Conservation (phyloP, 2,888 invertebrate genomes). For the Drosophila pullipes region DNA sequence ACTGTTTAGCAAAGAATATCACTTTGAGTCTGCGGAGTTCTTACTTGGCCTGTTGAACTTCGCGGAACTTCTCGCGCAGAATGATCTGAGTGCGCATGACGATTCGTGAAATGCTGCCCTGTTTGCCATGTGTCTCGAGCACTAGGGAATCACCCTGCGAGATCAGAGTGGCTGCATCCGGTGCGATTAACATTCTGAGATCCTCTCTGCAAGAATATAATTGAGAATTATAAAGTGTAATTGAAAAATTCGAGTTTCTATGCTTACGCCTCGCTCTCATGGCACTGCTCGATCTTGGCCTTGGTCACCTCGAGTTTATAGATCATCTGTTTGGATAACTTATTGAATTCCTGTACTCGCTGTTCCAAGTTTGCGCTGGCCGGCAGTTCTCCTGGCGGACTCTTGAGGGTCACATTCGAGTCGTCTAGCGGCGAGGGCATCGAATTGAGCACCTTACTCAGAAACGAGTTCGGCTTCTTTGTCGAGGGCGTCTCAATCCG, state of each 20-base stretch:
- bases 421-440: constrained; percentile 80
- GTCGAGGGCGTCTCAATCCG: constrained; percentile 84
- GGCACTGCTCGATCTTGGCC: constrained; percentile 82
- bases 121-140: constrained; percentile 88
- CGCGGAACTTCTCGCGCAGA: constrained; percentile 84
- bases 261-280: constrained; percentile 82
- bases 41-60: constrained; percentile 85
- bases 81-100: constrained; percentile 85
- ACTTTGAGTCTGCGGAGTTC: rapidly evolving
- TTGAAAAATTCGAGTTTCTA: not conserved
- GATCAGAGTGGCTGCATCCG: constrained; percentile 91
- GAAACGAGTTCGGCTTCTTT: constrained; percentile 81
- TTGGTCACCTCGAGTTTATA: constrained; percentile 83
- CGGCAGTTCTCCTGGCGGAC: constrained; percentile 62
- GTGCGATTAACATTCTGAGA: constrained; percentile 87
- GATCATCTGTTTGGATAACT: constrained; percentile 84
- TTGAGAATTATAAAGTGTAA: not conserved
- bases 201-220: constrained; percentile 77
- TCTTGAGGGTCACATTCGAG: constrained; percentile 74
- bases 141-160: constrained; percentile 92
- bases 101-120: constrained; percentile 82
- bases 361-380: constrained; percentile 76
- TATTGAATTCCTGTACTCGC: constrained; percentile 84
- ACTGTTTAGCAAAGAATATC: not conserved
- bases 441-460: constrained; percentile 77